phyloP scores from a whole-genome alignment of 1,140 invertebrate genomes.

The Drosophila azteca region DNA sequence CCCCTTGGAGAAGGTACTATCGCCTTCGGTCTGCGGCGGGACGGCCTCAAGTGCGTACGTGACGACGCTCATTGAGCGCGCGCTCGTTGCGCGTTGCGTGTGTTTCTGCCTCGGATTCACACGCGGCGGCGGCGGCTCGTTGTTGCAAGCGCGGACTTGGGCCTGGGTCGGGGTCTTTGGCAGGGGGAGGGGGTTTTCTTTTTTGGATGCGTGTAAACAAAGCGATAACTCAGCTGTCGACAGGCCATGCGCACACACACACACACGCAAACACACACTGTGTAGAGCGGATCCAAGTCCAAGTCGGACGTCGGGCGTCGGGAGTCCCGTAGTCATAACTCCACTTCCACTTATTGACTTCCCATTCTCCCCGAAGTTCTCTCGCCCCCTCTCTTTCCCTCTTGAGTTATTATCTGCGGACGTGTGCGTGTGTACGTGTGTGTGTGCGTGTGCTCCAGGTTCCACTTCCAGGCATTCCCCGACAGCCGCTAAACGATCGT shows the following conservation, averaged over 20 bases:
- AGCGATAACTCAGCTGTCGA: slow-evolving; percentile 59
- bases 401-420: slow-evolving; percentile 58
- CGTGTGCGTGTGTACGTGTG: slow-evolving; percentile 28
- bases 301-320: not conserved
- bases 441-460: slow-evolving; percentile 40
- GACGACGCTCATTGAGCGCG: slow-evolving; percentile 49
- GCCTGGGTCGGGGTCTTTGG: not conserved
- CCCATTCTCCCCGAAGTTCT: slow-evolving; percentile 2
- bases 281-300: slow-evolving; percentile 4
- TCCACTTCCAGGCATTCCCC: slow-evolving; percentile 6
- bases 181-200: not conserved
- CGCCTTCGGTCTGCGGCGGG: not conserved
- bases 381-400: not conserved
- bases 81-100: slow-evolving; percentile 1
- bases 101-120: slow-evolving; percentile 25
- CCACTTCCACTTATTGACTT: slow-evolving; percentile 18
- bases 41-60: slow-evolving; percentile 46
- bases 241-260: slow-evolving; percentile 40
- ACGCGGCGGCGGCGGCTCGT: slow-evolving; percentile 9
- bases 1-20: not conserved
- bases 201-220: slow-evolving; percentile 54
- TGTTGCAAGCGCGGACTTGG: slow-evolving; percentile 5
- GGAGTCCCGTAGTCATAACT: slow-evolving; percentile 13
- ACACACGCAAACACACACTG: not conserved
- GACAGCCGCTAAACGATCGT: slow-evolving; percentile 68